Evolutionary conservation across 2,888 invertebrate species (phyloP).

Genomic region (Cylloceria caligata): DNA sequence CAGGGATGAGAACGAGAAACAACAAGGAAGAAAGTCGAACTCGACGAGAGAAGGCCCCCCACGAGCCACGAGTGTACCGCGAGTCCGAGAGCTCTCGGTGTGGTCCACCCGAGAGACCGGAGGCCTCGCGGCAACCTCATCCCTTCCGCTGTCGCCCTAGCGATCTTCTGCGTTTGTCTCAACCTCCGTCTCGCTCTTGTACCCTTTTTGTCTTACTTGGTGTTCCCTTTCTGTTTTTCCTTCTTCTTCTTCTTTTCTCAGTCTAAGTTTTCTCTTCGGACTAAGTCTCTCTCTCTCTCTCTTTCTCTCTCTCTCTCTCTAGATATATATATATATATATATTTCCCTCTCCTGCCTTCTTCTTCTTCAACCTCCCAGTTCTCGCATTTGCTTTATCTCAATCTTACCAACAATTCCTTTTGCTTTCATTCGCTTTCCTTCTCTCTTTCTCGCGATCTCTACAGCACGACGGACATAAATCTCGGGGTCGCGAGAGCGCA

Average conservation of each 20-base stretch:
- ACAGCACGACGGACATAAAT: constrained; percentile 77
- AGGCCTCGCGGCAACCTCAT: constrained; percentile 82
- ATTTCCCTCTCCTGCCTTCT: too few species aligned
- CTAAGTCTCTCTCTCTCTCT: constrained; percentile 58
- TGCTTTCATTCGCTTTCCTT: constrained; percentile 23
- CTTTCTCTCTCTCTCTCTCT: constrained; percentile 56
- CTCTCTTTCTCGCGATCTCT: constrained; percentile 68
- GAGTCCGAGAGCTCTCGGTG: constrained; percentile 77
- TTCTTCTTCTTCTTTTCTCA: constrained; percentile 58
- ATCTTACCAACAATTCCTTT: constrained; percentile 38
- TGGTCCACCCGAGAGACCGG: constrained; percentile 75
- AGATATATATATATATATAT: too few species aligned
- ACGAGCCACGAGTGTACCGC: constrained; percentile 74
- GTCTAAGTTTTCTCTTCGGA: constrained; percentile 35
- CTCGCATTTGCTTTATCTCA: constrained; percentile 55
- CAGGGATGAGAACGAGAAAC: constrained; percentile 60
- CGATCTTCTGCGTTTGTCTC: constrained; percentile 62
- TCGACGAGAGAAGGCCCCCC: constrained; percentile 78
- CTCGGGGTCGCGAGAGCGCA: constrained; percentile 76
- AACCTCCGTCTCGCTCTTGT: constrained; percentile 53
- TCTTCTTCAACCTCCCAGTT: constrained; percentile 43
- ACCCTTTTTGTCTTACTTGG: constrained; percentile 35
- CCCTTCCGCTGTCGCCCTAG: constrained; percentile 74
- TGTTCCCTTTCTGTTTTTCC: constrained; percentile 37
- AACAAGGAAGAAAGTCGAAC: constrained; percentile 75